These are phyloP conservation scores for Neopelma chrysocephalum DNA, from an alignment of 2,797 vertebrate species.

Conservation along the genomic window DNA sequence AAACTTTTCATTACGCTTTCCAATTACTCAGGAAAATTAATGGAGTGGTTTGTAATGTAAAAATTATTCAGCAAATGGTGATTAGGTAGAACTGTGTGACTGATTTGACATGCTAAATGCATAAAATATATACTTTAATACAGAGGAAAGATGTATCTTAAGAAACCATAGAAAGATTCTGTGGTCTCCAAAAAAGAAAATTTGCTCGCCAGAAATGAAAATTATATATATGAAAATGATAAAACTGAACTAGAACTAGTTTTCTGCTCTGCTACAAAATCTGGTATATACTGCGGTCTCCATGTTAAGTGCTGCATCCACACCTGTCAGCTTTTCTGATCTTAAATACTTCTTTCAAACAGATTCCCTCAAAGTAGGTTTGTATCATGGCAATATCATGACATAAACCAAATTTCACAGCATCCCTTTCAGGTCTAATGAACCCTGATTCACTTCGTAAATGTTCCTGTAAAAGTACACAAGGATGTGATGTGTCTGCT, in stretches of 20 bases:
- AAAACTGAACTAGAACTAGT: background rate
- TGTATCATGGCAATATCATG: background rate
- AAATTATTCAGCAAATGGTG: background rate
- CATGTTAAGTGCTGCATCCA: background rate
- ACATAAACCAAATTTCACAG: background rate
- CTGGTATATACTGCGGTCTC: background rate
- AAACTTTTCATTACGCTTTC: background rate
- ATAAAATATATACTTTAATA: background rate
- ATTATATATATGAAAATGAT: background rate
- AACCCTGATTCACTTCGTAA: background rate
- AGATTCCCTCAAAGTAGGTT: background rate
- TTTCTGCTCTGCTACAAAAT: background rate
- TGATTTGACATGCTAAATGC: background rate
- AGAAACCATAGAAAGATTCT: background rate
- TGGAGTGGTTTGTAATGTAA: background rate
- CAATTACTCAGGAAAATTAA: background rate
- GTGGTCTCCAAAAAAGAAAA: background rate
- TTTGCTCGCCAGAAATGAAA: background rate
- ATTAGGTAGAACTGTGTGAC: background rate
- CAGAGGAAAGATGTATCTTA: background rate
- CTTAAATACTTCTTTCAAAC: background rate
- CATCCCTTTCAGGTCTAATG: background rate
- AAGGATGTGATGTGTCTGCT: background rate
- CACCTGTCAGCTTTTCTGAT: background rate
- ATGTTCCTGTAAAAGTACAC: background rate